Evolutionary conservation across 2,797 vertebrate species (phyloP).

Genomic region (Gallinago solitaria): DNA sequence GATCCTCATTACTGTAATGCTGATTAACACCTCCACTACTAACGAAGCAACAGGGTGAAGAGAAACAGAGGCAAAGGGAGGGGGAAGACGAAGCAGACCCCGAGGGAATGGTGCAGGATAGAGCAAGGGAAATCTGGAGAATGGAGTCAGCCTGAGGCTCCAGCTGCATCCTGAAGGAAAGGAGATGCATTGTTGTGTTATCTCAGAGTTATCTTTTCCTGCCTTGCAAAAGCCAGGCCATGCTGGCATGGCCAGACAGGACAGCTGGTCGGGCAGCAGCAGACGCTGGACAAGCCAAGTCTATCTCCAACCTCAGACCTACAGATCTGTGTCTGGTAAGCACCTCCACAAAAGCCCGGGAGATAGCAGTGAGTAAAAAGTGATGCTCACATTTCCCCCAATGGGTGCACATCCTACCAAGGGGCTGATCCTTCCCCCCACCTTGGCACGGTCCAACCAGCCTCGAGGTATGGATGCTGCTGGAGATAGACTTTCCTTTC

Average conservation of each 20-base stretch:
- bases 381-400: not conserved
- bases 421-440: not conserved
- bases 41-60: not conserved
- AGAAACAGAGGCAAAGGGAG: not conserved
- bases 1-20: not conserved
- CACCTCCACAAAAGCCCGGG: not conserved
- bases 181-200: not conserved
- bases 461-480: not conserved
- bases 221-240: not conserved
- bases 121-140: not conserved
- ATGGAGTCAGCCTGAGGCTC: accelerated
- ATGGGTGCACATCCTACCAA: accelerated
- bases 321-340: not conserved
- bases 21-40: not conserved
- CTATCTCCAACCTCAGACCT: not conserved
- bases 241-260: not conserved
- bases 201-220: not conserved
- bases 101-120: not conserved
- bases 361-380: not conserved
- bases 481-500: not conserved
- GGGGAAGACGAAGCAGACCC: not conserved
- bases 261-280: not conserved
- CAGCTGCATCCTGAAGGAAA: not conserved
- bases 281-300: not conserved
- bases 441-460: accelerated